Base-by-base conservation (phyloP, 2,888 invertebrate genomes). In the Blastobasis adustella region DNA sequence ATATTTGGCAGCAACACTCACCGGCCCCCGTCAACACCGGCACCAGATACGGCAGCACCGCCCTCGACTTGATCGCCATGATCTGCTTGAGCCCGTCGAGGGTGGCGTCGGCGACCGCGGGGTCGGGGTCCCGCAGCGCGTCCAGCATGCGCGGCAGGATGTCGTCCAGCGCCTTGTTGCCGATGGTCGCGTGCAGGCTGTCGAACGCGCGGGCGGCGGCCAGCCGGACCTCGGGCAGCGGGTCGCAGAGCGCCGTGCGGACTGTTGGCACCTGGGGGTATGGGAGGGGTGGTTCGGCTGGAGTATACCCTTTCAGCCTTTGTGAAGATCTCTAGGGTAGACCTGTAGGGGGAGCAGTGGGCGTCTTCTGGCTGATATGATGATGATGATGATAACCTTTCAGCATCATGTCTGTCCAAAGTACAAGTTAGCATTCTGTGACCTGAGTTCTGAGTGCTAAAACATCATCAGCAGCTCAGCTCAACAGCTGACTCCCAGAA, bases 181-280 rank as follows among this genome's bases (percentile, higher is more conserved):
- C 99, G 57, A 98, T 97, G 57, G 96, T 98, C 51, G 95, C 93
- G 89, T 99, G 98, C 61, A 99, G 91, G 65, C 96, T 95, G 79
- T 98, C 98, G 84, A 99, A 99, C 0, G 99, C 98, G 72, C 95
- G 95, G 7, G 99, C 99, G 0, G 99, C 99, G 5, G 98, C 98
- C 79, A 94, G 91, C 49, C 99, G 91, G 49, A 96, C 99, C 83
- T 97, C 97, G 0, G 96, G 94, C 62, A 98, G 82, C 5, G 96
- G 96, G 90, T 99, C 99, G 73, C 96, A 96, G 50, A 99, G 90
- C 4, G 98, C 98, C 77, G 94, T 95, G 59, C 96, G 92, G n/a
- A 99, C 97, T 0, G 98, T 98, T 4, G 98, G 98, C 54, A 85
- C 76, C 79, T 79, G 51, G 23, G 23, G n/a, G n/a, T n/a, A n/a